Evolutionary conservation across 2,888 invertebrate species (phyloP), one percentile per base, ranked within the genome.

Genomic region (Hecatera dysodea): DNA sequence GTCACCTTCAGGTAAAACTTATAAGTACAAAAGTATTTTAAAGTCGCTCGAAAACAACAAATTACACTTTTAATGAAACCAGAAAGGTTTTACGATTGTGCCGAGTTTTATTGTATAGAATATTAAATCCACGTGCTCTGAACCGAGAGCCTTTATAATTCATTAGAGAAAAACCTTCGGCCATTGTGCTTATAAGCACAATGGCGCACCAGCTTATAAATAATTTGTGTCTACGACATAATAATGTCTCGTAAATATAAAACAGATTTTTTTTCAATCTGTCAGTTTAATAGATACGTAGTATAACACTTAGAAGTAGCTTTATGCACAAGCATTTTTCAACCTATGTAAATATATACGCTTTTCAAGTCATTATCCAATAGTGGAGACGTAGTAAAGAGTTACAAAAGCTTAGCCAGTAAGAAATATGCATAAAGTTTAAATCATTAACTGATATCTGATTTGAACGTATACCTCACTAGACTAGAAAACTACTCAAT

Each of bases 161-260:
- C 82, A 87, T 86, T 83, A 86, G 76, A 81, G 75, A 78, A 81
- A 84, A 81, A 81, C 85, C 84, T 80, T 78, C 65, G 62, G 46
- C 73, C 75, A 82, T 82, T 86, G 82, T 80, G 76, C 74, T 82
- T 68, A 80, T 75, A 81, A 84, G 73, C 67, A 72, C 64, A 71
- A n/a, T n/a, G n/a, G n/a, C n/a, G n/a, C 78, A 74, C 72, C 82
- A 59, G 72, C 53, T 60, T 84, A 65, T 85, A 75, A 85, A 83
- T 85, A 81, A 83, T 78, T 83, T 70, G 67, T 62, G 66, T 46
- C 59, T 19, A 55, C 68, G 59, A 69, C 68, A 76, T 71, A 69
- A 77, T 80, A 71, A 69, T 71, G 52, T 64, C 67, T 68, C 46
- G 61, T 78, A 48, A 75, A 65, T 61, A 80, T 56, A 59, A 57